These are phyloP conservation scores for Malurus splendens DNA, from an alignment of 2,797 vertebrate species.

Conservation along the genomic window DNA sequence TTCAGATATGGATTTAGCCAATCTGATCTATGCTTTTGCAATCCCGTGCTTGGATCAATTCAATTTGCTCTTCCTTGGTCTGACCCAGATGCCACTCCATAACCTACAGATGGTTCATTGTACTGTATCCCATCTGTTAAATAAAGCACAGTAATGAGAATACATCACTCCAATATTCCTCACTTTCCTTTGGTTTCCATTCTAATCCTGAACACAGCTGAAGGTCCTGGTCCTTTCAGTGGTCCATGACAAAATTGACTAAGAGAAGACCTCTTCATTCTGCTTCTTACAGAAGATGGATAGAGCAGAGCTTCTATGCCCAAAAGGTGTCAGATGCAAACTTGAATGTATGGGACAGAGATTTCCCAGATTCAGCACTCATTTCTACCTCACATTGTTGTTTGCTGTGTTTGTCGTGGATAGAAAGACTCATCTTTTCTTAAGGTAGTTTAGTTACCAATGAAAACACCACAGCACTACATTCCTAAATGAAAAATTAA, in stretches of 20 bases:
- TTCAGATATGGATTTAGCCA: not conserved
- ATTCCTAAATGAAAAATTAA: not conserved
- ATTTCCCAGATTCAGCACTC: not conserved
- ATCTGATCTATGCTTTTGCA: conserved; percentile 7
- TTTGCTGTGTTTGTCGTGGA: not conserved
- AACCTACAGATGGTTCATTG: conserved; percentile 59
- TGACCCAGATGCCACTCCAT: conserved; percentile 49
- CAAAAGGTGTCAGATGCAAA: not conserved
- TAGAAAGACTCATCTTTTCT: not conserved
- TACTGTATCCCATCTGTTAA: conserved; percentile 56
- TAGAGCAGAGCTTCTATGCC: not conserved
- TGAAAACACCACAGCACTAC: not conserved
- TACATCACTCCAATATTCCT: conserved; percentile 34
- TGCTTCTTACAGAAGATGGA: not conserved
- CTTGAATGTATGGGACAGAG: not conserved
- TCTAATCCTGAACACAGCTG: conserved; percentile 22
- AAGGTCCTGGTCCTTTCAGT: conserved; percentile 18
- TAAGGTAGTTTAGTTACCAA: not conserved
- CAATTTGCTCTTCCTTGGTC: conserved; percentile 27
- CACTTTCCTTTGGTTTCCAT: conserved; percentile 40
- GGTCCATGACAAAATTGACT: not conserved
- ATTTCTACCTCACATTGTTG: not conserved
- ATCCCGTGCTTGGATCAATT: not conserved
- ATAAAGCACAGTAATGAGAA: conserved; percentile 52
- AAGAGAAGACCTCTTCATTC: conserved; percentile 2